phyloP scores from a whole-genome alignment of 2,797 vertebrate genomes.

The Ptychobarbus kaznakovi region DNA sequence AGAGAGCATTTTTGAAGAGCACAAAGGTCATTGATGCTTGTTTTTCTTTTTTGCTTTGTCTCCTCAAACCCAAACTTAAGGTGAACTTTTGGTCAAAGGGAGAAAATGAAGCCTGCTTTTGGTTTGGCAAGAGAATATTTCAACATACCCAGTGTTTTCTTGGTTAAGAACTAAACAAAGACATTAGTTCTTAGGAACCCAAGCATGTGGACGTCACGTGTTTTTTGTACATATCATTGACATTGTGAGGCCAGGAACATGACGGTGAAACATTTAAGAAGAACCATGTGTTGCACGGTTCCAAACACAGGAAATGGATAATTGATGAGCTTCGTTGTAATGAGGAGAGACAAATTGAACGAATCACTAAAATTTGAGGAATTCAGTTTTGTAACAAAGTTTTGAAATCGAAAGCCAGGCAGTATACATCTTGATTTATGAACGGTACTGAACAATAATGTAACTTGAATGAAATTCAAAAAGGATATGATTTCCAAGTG shows the following conservation, averaged over 20 bases:
- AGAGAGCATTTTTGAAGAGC: conserved; percentile 66
- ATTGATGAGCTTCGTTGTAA: conserved; percentile 42
- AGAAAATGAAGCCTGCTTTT: conserved; percentile 14
- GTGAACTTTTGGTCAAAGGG: conserved; percentile 53
- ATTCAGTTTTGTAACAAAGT: conserved; percentile 32
- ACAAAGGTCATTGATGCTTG: conserved; percentile 29
- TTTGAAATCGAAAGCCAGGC: conserved; percentile 6
- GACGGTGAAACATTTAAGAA: conserved; percentile 35
- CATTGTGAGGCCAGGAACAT: conserved; percentile 30
- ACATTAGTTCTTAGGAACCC: conserved; percentile 48
- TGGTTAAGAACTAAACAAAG: conserved; percentile 59
- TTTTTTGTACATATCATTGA: conserved; percentile 1
- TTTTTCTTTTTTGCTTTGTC: conserved; percentile 20
- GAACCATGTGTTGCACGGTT: conserved; percentile 47
- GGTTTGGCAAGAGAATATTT: conserved; percentile 14
- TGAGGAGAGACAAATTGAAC: conserved; percentile 7
- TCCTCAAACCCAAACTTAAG: conserved; percentile 59
- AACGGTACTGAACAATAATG: conserved; percentile 8
- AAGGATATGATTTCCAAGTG: background rate
- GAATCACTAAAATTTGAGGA: conserved; percentile 6
- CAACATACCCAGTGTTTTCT: conserved; percentile 47
- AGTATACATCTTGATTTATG: background rate
- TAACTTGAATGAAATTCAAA: background rate
- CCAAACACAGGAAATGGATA: conserved; percentile 42
- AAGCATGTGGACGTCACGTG: conserved; percentile 25